phyloP scores from a whole-genome alignment of 2,797 vertebrate species.

The Lepilemur septentrionalis region DNA sequence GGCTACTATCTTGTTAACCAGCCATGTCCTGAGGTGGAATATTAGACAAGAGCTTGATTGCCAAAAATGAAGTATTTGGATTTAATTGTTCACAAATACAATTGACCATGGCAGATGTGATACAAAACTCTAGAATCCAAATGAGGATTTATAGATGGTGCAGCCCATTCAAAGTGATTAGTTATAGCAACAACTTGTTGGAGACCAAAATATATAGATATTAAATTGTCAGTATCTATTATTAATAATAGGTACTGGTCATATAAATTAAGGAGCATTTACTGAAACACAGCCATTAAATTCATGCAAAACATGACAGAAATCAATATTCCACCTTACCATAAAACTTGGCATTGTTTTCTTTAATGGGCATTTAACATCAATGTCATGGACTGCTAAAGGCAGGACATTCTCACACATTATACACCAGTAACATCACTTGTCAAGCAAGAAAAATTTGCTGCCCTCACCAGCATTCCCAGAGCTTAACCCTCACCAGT shows the following conservation, averaged over 20 bases:
- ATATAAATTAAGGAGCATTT: neutral
- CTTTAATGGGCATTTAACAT: neutral
- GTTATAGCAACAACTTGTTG: neutral
- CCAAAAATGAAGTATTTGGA: neutral
- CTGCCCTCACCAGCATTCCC: neutral
- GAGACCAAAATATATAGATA: neutral
- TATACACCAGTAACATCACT: neutral
- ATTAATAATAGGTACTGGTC: neutral
- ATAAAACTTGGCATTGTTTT: neutral
- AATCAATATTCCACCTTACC: neutral
- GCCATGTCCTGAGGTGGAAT: neutral
- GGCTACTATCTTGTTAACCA: neutral
- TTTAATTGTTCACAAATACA: constrained; percentile 21
- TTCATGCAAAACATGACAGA: neutral
- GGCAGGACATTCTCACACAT: neutral
- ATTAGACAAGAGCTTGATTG: neutral
- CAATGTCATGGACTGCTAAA: neutral
- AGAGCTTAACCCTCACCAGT: neutral
- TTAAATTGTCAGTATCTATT: neutral
- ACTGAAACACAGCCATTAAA: neutral
- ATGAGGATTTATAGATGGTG: neutral
- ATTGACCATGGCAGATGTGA: neutral
- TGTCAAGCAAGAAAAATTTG: neutral
- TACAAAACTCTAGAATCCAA: neutral
- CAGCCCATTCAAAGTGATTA: neutral